These are phyloP conservation scores for Athalia circularis DNA, from an alignment of 2,888 invertebrate genomes.

Conservation along the genomic window DNA sequence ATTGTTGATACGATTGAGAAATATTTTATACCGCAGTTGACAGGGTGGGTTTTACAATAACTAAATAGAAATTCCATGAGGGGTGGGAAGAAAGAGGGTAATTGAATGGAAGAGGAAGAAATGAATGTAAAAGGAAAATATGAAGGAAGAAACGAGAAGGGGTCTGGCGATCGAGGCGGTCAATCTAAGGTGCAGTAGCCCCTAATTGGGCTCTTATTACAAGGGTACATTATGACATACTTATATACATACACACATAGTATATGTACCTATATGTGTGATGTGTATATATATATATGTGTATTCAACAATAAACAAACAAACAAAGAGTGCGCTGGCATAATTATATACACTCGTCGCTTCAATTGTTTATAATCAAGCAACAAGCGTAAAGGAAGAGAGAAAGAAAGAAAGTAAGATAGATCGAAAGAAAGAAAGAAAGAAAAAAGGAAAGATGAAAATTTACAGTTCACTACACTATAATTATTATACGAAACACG, in stretches of 20 bases:
- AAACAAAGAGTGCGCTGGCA: constrained; percentile 37
- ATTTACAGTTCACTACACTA: too few species aligned
- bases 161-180: background rate
- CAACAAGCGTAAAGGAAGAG: too few species aligned
- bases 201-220: too few species aligned
- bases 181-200: too few species aligned
- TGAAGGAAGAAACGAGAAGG: background rate
- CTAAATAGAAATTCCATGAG: background rate
- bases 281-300: background rate
- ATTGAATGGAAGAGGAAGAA: constrained; percentile 3
- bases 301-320: background rate
- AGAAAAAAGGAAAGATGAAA: too few species aligned
- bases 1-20: constrained; percentile 74
- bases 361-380: background rate
- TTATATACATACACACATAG: background rate
- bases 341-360: constrained; percentile 4
- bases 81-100: background rate
- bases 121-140: background rate
- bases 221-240: background rate
- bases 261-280: background rate
- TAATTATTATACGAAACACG: too few species aligned
- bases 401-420: too few species aligned
- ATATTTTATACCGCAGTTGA: constrained; percentile 73
- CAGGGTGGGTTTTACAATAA: constrained; percentile 46
- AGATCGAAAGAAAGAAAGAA: too few species aligned